Conservation (phyloP, 2,113 vertebrate genomes). For the Sakesphorus luctuosus region DNA sequence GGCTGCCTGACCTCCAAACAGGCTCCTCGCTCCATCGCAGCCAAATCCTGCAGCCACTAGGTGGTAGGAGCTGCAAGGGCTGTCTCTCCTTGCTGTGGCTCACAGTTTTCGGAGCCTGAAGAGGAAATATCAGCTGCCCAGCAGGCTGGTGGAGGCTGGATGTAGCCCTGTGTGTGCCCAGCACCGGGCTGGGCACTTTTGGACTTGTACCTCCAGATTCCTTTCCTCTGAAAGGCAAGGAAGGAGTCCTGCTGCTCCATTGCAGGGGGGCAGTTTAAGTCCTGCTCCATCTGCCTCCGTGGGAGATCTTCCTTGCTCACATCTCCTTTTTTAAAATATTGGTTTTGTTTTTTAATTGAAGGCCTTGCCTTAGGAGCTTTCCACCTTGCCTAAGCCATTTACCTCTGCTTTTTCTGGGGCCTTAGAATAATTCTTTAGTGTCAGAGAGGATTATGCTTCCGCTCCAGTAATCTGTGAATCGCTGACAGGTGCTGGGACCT, state of each 20-base stretch:
- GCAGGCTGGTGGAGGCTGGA: not conserved
- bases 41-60: slow-evolving; percentile 20
- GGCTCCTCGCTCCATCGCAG: not conserved
- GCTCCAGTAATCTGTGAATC: slow-evolving; percentile 1
- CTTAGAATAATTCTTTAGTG: not conserved
- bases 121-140: not conserved
- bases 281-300: not conserved
- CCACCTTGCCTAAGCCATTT: not conserved
- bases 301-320: not conserved
- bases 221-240: not conserved
- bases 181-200: not conserved
- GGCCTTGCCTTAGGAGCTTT: not conserved
- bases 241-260: not conserved
- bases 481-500: slow-evolving; percentile 32
- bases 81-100: not conserved
- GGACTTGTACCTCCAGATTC: not conserved
- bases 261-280: not conserved
- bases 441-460: not conserved
- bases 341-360: not conserved
- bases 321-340: not conserved
- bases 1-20: not conserved
- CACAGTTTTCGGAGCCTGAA: not conserved
- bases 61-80: slow-evolving; percentile 54
- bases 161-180: not conserved
- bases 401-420: not conserved